Base-by-base conservation (phyloP, 2,113 vertebrate genomes). In the Tachysurus vachellii region DNA sequence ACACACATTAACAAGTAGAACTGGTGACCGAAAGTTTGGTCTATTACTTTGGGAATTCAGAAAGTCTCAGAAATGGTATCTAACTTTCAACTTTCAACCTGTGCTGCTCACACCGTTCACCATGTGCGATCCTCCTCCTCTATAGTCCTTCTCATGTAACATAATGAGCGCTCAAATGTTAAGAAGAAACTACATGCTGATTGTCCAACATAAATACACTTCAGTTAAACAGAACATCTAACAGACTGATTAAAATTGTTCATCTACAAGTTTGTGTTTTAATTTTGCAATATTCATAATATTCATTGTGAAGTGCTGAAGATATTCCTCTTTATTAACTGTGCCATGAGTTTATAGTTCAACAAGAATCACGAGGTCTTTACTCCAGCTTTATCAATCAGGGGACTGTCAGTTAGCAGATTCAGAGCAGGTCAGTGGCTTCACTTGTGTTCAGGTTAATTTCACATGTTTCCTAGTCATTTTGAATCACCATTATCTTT, bases 401-500 rank as follows among this genome's bases (percentile, higher is more conserved):
- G 42, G 81, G 57, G 31, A 50, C 54, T 77, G 79, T 80, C 73
- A 21, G 76, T 86, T 84, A 85, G 82, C 87, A 75, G 54, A 86
- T 81, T 84, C 47, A 62, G 26, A 42, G 59, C 31, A 71, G 59
- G 23, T 70, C 68, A 44, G 73, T 36, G 75, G 73, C 47, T 57
- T 82, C 28, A 3, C 79, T 80, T 76, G 61, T 47, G 31, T 21
- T 11, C 7, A 50, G 70, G 53, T 21, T 71, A 76, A 80, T 84
- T 75, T 85, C 28, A 80, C 80, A 85, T 17, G 47, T 68, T 70
- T 75, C 28, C 71, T 77, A 54, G 62, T 86, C 59, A 85, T 82
- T 86, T 56, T 61, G 14, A 88, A 85, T 71, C 21, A 82, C 56
- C 76, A 61, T 86, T 88, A 88, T 88, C 86, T 88, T 88, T 86